Percentiles rank a stretch among this genome's conserved stretches.
These are phyloP conservation scores for Philypnodon macrostomus DNA, from an alignment of 2,797 vertebrate species.

Conservation along the genomic window DNA sequence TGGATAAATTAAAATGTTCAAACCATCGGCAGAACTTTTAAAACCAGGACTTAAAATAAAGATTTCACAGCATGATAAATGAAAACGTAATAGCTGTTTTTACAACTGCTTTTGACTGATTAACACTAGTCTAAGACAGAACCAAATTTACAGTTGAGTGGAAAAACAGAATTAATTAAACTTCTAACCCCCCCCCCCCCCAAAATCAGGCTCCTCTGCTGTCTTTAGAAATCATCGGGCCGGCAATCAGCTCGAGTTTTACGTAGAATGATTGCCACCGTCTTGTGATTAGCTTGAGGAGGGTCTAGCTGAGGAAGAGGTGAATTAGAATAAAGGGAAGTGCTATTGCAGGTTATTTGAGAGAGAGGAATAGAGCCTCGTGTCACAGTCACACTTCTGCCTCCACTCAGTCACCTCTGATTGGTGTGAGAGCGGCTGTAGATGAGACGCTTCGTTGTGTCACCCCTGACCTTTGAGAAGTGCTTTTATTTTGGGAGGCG, in stretches of 20 bases:
- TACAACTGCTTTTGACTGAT: slow-evolving; percentile 25
- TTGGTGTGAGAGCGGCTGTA: slow-evolving; percentile 10
- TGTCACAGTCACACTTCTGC: background rate
- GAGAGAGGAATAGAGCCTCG: background rate
- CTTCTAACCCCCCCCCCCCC: slow-evolving; percentile 3
- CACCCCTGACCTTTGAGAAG: background rate
- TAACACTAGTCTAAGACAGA: slow-evolving; percentile 23
- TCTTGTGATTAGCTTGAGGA: slow-evolving; percentile 5
- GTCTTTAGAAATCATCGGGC: background rate
- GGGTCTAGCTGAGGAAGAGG: background rate
- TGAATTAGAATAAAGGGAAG: slow-evolving; percentile 5
- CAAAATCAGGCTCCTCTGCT: background rate
- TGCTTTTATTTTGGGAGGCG: background rate
- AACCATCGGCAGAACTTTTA: slow-evolving; percentile 14
- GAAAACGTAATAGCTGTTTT: slow-evolving; percentile 21
- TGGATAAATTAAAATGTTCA: slow-evolving; percentile 17
- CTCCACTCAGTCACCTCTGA: background rate
- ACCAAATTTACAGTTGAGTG: slow-evolving; percentile 20
- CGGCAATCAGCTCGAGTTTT: slow-evolving; percentile 5
- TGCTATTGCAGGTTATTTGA: slow-evolving; percentile 1
- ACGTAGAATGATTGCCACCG: background rate
- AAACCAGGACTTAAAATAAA: slow-evolving; percentile 27
- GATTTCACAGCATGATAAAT: slow-evolving; percentile 3
- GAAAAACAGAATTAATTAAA: slow-evolving; percentile 27
- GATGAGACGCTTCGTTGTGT: slow-evolving; percentile 3